Evolutionary conservation across 2,113 vertebrate species (phyloP), one percentile per base, ranked within the genome.

Genomic region (Coryphaenoides rupestris): DNA sequence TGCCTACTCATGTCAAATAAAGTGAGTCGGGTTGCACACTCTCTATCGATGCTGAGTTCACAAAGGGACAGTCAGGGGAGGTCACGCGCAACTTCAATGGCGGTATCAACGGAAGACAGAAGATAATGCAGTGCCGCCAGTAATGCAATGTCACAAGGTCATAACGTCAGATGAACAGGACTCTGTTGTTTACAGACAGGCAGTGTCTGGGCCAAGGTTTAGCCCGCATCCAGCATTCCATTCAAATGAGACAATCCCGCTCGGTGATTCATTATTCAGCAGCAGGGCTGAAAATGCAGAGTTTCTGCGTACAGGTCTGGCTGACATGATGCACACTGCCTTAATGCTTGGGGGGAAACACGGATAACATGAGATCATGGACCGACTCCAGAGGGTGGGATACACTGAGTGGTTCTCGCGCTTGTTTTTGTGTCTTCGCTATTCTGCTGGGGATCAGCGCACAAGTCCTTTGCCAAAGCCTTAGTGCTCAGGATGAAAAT

Each of bases 331-430:
- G 73, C 74, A 72, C 73, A 59, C 72, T 69, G 70, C 64, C 78
- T 83, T 77, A 69, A 84, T 81, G 81, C 84, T 87, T 74, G 12
- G 21, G 78, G 83, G 70, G 78, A 81, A 80, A 79, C 85, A 64
- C 75, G 69, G 76, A 84, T 79, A 87, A 90, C 86, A 86, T 81
- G 73, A 88, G 81, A 86, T 87, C 83, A 87, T 85, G 76, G 33
- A 67, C 68, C 75, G 62, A 71, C 85, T 81, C 81, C 68, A 21
- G 84, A 91, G 84, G 76, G n/a, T 50, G 54, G 52, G 62, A 68
- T 74, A 58, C 71, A 59, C 46, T 60, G 78, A 56, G 63, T 72
- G 80, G 73, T 75, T 81, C 73, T 75, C 66, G 23, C 60, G 63
- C 68, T 77, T 85, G 79, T 78, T 89, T 81, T 76, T 77, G 59